phyloP scores from a whole-genome alignment of 2,888 invertebrate genomes.

The Xanthia togata region DNA sequence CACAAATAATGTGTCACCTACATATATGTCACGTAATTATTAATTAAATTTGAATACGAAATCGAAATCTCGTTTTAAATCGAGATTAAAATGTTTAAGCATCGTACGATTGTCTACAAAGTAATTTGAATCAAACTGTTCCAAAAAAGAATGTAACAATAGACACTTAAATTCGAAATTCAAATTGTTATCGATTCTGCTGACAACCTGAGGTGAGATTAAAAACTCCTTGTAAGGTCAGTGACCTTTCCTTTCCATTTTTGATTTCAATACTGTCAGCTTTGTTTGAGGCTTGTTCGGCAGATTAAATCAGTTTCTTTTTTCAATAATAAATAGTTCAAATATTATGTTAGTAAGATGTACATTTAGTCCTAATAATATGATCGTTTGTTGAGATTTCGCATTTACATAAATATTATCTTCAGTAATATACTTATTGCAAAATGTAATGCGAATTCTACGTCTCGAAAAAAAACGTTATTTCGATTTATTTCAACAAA shows the following conservation, averaged over 20 bases:
- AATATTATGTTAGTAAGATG: not conserved
- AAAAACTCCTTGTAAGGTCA: slow-evolving; percentile 5
- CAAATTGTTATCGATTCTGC: slow-evolving; percentile 29
- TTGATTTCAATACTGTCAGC: not conserved
- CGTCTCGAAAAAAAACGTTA: not conserved
- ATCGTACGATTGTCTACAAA: slow-evolving; percentile 11
- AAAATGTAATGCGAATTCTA: not conserved
- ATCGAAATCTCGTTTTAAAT: slow-evolving; percentile 17
- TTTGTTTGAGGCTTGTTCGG: slow-evolving; percentile 2
- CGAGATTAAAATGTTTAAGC: slow-evolving; percentile 19
- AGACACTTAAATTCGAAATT: slow-evolving; percentile 46
- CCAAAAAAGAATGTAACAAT: slow-evolving; percentile 43
- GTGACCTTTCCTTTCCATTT: slow-evolving; percentile 4
- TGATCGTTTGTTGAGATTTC: not conserved
- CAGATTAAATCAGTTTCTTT: slow-evolving; percentile 12
- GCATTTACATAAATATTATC: not conserved
- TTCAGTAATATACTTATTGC: not conserved
- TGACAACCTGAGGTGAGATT: not conserved
- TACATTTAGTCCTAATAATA: not conserved
- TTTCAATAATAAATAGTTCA: not conserved
- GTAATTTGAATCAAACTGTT: slow-evolving; percentile 13
- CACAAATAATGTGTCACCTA: not conserved
- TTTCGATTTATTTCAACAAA: not conserved
- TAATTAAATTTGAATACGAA: not conserved
- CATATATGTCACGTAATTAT: not conserved